These are phyloP conservation scores for Labeo rohita DNA, from an alignment of 2,113 vertebrate genomes.

Conservation along the genomic window DNA sequence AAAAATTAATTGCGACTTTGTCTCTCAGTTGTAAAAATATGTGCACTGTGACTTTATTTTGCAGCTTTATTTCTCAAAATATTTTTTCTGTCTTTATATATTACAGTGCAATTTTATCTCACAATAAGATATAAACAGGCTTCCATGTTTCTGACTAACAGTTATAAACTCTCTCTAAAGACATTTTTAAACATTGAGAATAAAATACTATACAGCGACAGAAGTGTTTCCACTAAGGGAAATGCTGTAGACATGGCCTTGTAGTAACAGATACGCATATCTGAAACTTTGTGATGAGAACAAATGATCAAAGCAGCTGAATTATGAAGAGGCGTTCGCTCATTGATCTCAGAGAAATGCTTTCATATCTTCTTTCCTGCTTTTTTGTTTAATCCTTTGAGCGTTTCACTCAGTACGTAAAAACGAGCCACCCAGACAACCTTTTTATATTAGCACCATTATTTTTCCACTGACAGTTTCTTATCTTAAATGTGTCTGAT, in stretches of 20 bases:
- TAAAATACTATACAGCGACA: not conserved
- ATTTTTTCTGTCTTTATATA: not conserved
- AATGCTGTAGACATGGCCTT: conserved; percentile 15
- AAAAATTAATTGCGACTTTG: not conserved
- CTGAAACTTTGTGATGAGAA: conserved; percentile 46
- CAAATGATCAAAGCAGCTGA: conserved; percentile 58
- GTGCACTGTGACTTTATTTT: not conserved
- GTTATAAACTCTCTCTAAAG: not conserved
- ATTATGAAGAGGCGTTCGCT: conserved; percentile 43
- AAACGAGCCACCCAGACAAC: conserved; percentile 30
- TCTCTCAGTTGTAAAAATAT: not conserved
- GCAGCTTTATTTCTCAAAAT: not conserved
- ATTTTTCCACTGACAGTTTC: conserved; percentile 4
- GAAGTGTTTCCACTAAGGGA: conserved; percentile 17
- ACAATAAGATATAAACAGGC: not conserved
- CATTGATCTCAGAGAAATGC: conserved; percentile 35
- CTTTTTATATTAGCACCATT: not conserved
- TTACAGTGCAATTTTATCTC: not conserved
- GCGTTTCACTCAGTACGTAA: conserved; percentile 42
- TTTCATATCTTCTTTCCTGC: conserved; percentile 29
- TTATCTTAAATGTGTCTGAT: conserved; percentile 32
- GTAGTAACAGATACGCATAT: conserved; percentile 24
- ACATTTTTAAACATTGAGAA: not conserved
- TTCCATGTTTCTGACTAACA: not conserved
- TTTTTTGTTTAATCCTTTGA: conserved; percentile 51